These are phyloP conservation scores for Dryas iulia DNA, from an alignment of 1,140 invertebrate genomes.

Conservation along the genomic window DNA sequence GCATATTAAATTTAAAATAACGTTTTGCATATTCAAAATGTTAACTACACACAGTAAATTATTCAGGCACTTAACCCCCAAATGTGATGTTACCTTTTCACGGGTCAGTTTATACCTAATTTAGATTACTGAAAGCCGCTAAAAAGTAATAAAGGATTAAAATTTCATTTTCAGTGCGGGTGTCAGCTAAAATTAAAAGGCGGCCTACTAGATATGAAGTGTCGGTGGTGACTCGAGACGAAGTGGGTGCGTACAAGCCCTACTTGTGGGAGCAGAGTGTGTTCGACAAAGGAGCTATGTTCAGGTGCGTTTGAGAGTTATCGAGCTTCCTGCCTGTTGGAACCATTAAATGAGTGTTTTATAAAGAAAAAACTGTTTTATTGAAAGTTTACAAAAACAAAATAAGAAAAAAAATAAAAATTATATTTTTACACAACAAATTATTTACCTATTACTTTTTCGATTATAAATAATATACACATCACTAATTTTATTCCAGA, in stretches of 20 bases:
- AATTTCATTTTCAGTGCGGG: slow-evolving; percentile 82
- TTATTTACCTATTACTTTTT: too few relatives aligned
- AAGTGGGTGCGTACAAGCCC: slow-evolving; percentile 98
- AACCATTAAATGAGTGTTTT: slow-evolving; percentile 6
- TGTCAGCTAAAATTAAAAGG: slow-evolving; percentile 91
- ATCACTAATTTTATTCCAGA: slow-evolving; percentile 78
- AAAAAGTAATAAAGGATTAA: slow-evolving; percentile 12
- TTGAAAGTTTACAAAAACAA: too few relatives aligned
- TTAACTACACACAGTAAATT: too few relatives aligned
- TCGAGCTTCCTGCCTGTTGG: slow-evolving; percentile 13
- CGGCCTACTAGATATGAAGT: slow-evolving; percentile 94
- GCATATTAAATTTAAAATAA: too few relatives aligned
- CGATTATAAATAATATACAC: not conserved
- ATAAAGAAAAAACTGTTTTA: not conserved
- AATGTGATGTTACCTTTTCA: too few relatives aligned
- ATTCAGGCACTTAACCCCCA: too few relatives aligned
- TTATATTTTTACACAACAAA: too few relatives aligned
- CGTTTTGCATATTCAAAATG: too few relatives aligned
- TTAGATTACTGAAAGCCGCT: too few relatives aligned
- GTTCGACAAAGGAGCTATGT: slow-evolving; percentile 94
- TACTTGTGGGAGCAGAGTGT: slow-evolving; percentile 96
- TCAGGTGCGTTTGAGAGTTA: slow-evolving; percentile 71
- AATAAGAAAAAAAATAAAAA: too few relatives aligned
- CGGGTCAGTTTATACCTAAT: too few relatives aligned
- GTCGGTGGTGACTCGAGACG: slow-evolving; percentile 96